phyloP scores from a whole-genome alignment of 2,113 vertebrate species.

The Ochotona curzoniae region DNA sequence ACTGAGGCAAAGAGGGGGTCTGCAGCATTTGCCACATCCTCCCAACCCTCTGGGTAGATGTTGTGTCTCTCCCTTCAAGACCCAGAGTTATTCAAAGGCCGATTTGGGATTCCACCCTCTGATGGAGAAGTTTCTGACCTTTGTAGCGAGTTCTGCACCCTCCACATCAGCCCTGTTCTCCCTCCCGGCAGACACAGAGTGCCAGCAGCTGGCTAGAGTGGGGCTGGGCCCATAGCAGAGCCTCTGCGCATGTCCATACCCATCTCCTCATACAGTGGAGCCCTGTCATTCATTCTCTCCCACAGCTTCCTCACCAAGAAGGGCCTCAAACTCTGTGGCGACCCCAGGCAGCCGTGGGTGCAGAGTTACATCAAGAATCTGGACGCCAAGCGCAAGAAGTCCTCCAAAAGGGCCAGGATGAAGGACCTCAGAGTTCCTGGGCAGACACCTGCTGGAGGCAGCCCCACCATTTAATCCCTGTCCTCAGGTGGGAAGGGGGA shows the following conservation, averaged over 20 bases:
- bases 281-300: not conserved
- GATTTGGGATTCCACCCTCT: not conserved
- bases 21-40: not conserved
- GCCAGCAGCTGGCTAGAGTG: no score
- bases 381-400: not conserved
- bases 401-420: rapidly evolving
- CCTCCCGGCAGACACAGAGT: not conserved
- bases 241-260: not conserved
- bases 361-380: conserved; percentile 39
- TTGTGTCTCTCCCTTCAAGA: not conserved
- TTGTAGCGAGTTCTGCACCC: not conserved
- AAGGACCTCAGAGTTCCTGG: rapidly evolving
- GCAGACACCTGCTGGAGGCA: not conserved
- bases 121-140: not conserved
- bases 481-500: not conserved
- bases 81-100: not conserved
- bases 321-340: conserved; percentile 3
- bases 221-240: no score
- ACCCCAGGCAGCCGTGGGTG: conserved; percentile 59
- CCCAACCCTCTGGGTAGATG: not conserved
- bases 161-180: not conserved
- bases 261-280: not conserved
- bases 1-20: not conserved
- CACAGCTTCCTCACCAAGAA: conserved; percentile 67
- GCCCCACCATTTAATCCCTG: not conserved